Evolutionary conservation across 2,797 vertebrate genomes (phyloP).

Genomic region (Morelia viridis): DNA sequence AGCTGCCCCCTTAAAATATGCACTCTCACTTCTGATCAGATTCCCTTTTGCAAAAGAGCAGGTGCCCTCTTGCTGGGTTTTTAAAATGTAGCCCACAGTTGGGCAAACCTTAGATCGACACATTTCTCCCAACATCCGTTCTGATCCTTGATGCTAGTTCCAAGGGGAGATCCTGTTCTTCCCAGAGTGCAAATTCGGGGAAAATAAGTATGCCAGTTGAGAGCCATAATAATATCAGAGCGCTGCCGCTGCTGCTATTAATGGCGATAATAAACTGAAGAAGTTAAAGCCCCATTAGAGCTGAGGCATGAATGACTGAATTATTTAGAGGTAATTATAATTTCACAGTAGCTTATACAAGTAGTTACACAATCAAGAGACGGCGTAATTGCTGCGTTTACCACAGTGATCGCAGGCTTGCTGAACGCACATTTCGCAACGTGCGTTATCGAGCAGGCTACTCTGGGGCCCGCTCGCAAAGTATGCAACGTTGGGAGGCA

Average conservation of each 20-base stretch:
- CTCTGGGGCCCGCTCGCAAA: background rate
- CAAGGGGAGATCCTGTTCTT: no score
- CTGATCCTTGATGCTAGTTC: background rate
- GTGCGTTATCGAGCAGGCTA: background rate
- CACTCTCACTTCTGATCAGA: no score
- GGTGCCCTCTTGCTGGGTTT: background rate
- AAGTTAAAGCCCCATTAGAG: no score
- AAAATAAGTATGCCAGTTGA: accelerated
- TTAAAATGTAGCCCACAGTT: background rate
- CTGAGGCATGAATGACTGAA: no score
- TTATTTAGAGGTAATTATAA: no score
- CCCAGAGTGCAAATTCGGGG: background rate
- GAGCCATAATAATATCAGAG: accelerated
- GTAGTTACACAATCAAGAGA: background rate
- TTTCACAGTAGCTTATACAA: accelerated
- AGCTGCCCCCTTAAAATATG: no score
- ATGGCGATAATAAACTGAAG: background rate
- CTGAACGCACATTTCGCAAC: no score
- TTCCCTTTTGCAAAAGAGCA: no score
- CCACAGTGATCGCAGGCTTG: accelerated
- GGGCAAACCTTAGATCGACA: no score
- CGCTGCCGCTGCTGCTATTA: accelerated
- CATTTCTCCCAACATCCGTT: background rate
- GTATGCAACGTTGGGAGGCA: accelerated
- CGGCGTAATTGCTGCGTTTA: no score